Evolutionary conservation across 2,113 vertebrate species (phyloP).

Genomic region (Macaca nemestrina): DNA sequence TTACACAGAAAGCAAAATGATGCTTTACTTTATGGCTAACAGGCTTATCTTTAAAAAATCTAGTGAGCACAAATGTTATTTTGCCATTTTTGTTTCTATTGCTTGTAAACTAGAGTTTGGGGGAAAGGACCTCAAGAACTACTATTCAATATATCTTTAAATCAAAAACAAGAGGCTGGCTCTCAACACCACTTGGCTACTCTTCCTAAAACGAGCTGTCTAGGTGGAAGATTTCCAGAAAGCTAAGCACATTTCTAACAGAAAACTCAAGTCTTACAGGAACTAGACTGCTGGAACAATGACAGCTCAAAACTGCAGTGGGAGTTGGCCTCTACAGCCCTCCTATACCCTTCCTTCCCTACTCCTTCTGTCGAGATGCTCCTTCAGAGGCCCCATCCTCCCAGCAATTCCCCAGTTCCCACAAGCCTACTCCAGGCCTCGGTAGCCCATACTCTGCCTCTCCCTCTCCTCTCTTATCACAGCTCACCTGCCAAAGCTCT

Average conservation of each 20-base stretch:
- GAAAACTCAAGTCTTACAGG: not conserved
- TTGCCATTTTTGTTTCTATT: not conserved
- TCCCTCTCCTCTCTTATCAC: not conserved
- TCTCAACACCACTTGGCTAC: not conserved
- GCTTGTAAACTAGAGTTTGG: not conserved
- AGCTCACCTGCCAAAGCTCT: not conserved
- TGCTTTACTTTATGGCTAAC: not conserved
- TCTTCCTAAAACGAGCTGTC: not conserved
- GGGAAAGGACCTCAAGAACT: not conserved
- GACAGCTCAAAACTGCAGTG: not conserved
- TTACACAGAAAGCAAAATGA: not conserved
- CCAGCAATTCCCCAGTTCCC: too few species aligned
- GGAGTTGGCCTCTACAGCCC: not conserved
- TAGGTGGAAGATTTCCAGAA: not conserved
- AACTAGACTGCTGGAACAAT: not conserved
- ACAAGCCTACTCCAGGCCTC: not conserved
- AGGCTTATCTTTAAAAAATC: not conserved
- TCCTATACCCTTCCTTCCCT: accelerated
- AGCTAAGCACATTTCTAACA: not conserved
- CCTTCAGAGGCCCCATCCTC: too few species aligned
- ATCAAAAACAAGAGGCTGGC: not conserved
- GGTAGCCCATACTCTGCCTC: too few species aligned
- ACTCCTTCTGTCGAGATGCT: not conserved
- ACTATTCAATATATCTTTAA: not conserved
- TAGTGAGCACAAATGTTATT: not conserved